Conservation (phyloP, 2,797 vertebrate genomes). For the Takifugu ocellatus region DNA sequence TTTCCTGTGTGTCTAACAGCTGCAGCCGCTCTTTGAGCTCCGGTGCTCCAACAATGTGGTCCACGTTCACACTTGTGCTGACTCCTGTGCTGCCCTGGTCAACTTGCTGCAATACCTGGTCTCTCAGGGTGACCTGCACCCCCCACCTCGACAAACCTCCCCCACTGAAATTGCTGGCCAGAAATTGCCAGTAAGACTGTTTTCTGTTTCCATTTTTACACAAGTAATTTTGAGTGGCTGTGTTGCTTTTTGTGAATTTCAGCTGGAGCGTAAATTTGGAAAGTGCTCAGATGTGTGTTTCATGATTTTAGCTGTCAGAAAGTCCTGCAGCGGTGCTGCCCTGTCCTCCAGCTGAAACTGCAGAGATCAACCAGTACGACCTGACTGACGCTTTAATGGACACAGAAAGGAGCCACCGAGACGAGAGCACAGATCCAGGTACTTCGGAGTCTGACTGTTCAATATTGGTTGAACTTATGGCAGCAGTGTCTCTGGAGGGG, state of each 20-base stretch:
- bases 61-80: slow-evolving; percentile 89
- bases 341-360: slow-evolving; percentile 84
- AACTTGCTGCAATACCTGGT: slow-evolving; percentile 89
- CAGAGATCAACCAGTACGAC: slow-evolving; percentile 91
- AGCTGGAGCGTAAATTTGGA: too few relatives aligned
- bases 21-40: slow-evolving; percentile 86
- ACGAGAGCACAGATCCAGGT: slow-evolving; percentile 69
- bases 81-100: slow-evolving; percentile 86
- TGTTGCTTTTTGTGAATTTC: not conserved
- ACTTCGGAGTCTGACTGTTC: not conserved
- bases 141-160: slow-evolving; percentile 80
- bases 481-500: too few relatives aligned
- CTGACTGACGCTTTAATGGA: slow-evolving; percentile 89
- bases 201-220: too few relatives aligned
- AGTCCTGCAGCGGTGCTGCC: slow-evolving; percentile 76
- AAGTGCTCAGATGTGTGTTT: slow-evolving; percentile 4
- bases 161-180: slow-evolving; percentile 91
- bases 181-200: slow-evolving; percentile 81
- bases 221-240: too few relatives aligned
- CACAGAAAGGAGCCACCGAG: slow-evolving; percentile 78
- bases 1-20: slow-evolving; percentile 33
- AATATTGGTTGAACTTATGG: not conserved
- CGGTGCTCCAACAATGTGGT: slow-evolving; percentile 92
- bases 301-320: slow-evolving; percentile 73
- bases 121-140: slow-evolving; percentile 84